Percentiles rank a stretch among this genome's conserved stretches.
Conservation (phyloP, 2,888 invertebrate genomes). For the Epistrophella euchroma region DNA sequence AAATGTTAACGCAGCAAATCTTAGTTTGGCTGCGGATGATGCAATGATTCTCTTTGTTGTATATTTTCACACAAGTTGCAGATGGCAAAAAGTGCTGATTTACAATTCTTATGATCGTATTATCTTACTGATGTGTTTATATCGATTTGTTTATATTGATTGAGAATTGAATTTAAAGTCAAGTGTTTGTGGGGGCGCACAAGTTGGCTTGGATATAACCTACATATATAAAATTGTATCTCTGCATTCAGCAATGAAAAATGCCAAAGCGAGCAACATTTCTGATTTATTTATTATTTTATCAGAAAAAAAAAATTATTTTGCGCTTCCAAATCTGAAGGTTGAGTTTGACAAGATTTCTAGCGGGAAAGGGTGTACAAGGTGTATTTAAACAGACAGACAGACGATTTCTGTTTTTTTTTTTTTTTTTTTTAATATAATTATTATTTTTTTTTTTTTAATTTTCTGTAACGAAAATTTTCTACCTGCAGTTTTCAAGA, state of each 20-base stretch:
- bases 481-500: constrained; percentile 48
- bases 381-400: constrained; percentile 11
- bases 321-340: constrained; percentile 28
- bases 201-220: too few relatives aligned
- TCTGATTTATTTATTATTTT: constrained; percentile 48
- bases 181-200: too few relatives aligned
- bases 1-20: too few relatives aligned
- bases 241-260: not conserved
- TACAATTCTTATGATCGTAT: too few relatives aligned
- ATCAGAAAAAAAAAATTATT: constrained; percentile 28
- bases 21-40: too few relatives aligned
- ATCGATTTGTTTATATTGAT: too few relatives aligned
- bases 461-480: constrained; percentile 23
- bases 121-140: too few relatives aligned
- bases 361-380: constrained; percentile 21
- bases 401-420: not conserved
- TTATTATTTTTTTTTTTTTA: not conserved
- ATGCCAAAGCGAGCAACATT: constrained; percentile 1
- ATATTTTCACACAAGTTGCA: too few relatives aligned
- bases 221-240: constrained; percentile 4
- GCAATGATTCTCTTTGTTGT: too few relatives aligned
- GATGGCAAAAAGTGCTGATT: too few relatives aligned
- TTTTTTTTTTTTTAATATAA: not conserved
- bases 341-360: constrained; percentile 48
- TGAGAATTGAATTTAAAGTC: too few relatives aligned